Evolutionary conservation across 1,140 invertebrate genomes (phyloP), one percentile per base, ranked within the genome.

Genomic region (Planococcus citri): DNA sequence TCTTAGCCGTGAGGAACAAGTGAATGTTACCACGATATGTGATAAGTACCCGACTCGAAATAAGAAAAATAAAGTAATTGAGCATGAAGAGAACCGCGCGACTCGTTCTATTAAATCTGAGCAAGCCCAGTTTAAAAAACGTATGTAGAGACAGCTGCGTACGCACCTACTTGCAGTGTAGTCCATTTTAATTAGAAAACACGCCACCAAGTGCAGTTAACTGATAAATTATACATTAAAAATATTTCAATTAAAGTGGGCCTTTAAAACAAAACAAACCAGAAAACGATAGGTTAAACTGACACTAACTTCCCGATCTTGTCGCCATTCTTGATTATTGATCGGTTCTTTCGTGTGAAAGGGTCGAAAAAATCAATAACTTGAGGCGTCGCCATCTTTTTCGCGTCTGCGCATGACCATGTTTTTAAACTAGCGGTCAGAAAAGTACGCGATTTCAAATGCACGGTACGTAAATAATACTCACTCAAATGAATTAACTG

Each of bases 151-250:
- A 88, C 86, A 87, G 82, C 86, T 90, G 89, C 89, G 88, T 90
- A 90, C 88, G 88, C 88, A 91, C 88, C 88, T 90, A 88, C 87
- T 87, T 89, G 86, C 85, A 83, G 83, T 82, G 75, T 74, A 74
- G 75, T 72, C 73, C 73, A 75, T 76, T 76, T 75, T 73, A 70
- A 51, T 67, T 68, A 33, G 69, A 72, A 72, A 70, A 68, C 71
- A 74, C 72, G 73, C 70, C 73, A 74, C 71, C 37, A 68, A 22
- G 68, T 64, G 69, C 27, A 72, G 71, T 73, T 71, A 6, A 64
- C 22, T 64, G 60, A 64, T 27, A 64, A 64, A 24, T 64, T 25
- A 64, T 10, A 17, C 20, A 64, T 10, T 64, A 64, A 64, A 64
- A 64, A 25, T 64, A 64, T 64, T 64, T 27, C 10, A 64, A 64